Evolutionary conservation across 2,888 invertebrate species (phyloP).

Genomic region (Amblyjoppa proteus): DNA sequence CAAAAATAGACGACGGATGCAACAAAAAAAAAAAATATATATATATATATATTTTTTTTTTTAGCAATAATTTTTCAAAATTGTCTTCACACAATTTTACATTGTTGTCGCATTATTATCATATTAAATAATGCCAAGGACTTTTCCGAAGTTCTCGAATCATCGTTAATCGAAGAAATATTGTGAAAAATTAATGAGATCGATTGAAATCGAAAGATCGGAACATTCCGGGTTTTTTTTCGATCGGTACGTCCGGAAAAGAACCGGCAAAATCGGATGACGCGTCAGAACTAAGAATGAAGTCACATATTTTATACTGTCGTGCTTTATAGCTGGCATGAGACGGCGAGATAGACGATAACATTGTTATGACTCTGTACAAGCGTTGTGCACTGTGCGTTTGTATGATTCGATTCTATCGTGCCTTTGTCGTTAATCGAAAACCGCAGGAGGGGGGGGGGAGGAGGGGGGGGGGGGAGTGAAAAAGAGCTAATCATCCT

Average conservation of each 20-base stretch:
- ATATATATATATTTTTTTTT: no score
- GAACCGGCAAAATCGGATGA: slow-evolving; percentile 51
- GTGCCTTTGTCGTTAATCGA: slow-evolving; percentile 28
- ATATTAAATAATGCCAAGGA: no score
- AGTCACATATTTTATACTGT: slow-evolving; percentile 60
- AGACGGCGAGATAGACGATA: slow-evolving; percentile 65
- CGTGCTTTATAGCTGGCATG: slow-evolving; percentile 31
- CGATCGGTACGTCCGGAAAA: neutral
- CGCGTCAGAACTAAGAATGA: slow-evolving; percentile 58
- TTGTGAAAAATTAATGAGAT: no score
- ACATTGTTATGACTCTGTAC: slow-evolving; percentile 45
- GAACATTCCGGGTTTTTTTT: neutral
- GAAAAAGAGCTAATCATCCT: slow-evolving; percentile 32
- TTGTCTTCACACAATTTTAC: no score
- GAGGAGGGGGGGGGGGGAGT: no score
- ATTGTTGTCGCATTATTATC: no score
- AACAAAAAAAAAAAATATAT: no score
- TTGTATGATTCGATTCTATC: slow-evolving; percentile 16
- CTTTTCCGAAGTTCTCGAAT: neutral
- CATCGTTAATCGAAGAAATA: slow-evolving; percentile 5
- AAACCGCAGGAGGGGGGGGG: neutral
- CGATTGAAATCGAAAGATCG: slow-evolving; percentile 27
- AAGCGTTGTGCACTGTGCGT: slow-evolving; percentile 5
- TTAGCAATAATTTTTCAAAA: no score
- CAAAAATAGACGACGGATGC: no score